Conservation (phyloP, 2,113 vertebrate species). For the Ranitomeya imitator region DNA sequence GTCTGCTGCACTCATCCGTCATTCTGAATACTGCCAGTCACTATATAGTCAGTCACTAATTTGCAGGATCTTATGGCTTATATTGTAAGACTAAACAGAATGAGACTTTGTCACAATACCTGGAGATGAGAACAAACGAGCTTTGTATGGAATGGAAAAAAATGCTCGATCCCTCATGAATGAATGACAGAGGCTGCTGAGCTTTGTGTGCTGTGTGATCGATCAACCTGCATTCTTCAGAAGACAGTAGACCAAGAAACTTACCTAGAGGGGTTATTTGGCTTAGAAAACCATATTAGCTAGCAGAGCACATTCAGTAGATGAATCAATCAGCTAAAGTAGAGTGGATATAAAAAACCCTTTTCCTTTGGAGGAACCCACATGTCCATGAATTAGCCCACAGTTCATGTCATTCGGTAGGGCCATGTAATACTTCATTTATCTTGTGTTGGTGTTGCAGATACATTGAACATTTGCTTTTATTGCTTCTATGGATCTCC, state of each 20-base stretch:
- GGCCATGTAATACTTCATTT: too few species aligned
- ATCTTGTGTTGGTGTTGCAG: too few species aligned
- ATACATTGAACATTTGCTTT: too few species aligned
- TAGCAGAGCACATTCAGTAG: too few species aligned
- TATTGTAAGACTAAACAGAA: constrained; percentile 24
- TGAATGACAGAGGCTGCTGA: not conserved
- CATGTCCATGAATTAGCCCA: too few species aligned
- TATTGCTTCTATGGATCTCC: too few species aligned
- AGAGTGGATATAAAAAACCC: too few species aligned
- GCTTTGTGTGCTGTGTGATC: not conserved
- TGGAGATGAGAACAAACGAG: not conserved
- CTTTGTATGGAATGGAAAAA: not conserved
- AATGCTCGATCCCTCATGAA: not conserved
- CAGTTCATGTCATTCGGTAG: too few species aligned
- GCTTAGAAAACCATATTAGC: not conserved
- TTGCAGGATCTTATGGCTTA: constrained; percentile 23
- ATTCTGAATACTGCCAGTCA: not conserved
- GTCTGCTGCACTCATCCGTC: not conserved
- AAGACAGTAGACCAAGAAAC: not conserved
- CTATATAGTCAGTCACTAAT: constrained; percentile 17
- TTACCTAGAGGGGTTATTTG: not conserved
- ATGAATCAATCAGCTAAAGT: too few species aligned
- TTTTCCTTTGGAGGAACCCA: too few species aligned
- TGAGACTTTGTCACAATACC: constrained; percentile 17
- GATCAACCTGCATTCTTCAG: not conserved